Evolutionary conservation across 35 echinoderm and acorn worm genomes (phyloP).

Genomic region (Hemicentrotus pulcherrimus): DNA sequence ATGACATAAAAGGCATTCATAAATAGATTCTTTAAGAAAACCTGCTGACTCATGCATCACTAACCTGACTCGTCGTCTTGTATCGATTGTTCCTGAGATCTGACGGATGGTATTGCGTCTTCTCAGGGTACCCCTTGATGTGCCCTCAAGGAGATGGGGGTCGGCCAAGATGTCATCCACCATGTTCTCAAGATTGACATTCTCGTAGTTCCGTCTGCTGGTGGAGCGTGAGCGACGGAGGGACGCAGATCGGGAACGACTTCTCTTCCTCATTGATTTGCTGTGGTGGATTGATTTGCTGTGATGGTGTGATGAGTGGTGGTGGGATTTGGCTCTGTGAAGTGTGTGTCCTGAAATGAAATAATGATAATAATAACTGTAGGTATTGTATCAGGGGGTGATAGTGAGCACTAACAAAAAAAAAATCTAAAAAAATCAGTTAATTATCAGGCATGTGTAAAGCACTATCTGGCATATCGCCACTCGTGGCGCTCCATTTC

Average conservation of each 20-base stretch:
- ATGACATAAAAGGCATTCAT: not conserved
- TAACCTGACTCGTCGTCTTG: conserved; percentile 81
- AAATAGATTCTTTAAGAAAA: not conserved
- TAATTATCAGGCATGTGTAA: no score
- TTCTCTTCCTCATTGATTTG: not conserved
- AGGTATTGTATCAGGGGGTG: no score
- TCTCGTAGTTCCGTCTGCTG: conserved; percentile 31
- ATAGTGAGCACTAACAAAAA: no score
- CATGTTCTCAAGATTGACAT: conserved; percentile 63
- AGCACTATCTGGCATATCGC: no score
- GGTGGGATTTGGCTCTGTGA: conserved; percentile 44
- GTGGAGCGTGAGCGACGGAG: conserved; percentile 31
- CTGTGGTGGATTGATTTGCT: conserved; percentile 31
- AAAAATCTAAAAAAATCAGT: no score
- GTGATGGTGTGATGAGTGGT: not conserved
- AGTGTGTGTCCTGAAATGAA: conserved; percentile 51
- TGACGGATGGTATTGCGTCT: conserved; percentile 74
- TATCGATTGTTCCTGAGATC: conserved; percentile 76
- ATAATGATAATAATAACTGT: no score
- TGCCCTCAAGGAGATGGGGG: conserved; percentile 22
- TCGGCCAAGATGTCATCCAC: conserved; percentile 78
- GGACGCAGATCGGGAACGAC: not conserved
- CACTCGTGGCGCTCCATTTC: no score
- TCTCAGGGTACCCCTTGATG: conserved; percentile 47
- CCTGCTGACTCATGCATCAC: not conserved